Evolutionary conservation across 2,797 vertebrate species (phyloP).

Genomic region (Macropodus opercularis): DNA sequence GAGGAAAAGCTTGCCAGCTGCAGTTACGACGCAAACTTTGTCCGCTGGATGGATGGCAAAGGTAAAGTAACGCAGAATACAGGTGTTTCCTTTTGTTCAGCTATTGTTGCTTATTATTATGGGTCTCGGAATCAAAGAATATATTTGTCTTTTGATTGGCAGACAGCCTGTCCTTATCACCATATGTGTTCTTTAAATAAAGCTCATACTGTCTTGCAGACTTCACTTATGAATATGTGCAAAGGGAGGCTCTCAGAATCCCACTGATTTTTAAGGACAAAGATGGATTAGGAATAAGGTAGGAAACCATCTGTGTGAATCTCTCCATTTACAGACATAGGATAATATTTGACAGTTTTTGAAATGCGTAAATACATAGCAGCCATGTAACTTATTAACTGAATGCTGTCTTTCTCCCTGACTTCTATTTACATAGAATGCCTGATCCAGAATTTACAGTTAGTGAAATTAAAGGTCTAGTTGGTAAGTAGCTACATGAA

Average conservation of each 20-base stretch:
- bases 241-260: constrained; percentile 91
- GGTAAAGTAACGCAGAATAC: constrained; percentile 73
- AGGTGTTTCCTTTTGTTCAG: not conserved
- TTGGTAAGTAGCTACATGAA: constrained; percentile 89
- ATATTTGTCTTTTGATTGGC: not conserved
- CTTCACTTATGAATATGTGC: constrained; percentile 97
- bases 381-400: not conserved
- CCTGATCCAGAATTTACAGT: constrained; percentile 94
- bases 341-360: not conserved
- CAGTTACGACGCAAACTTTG: constrained; percentile 86
- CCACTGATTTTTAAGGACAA: constrained; percentile 94
- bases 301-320: constrained; percentile 60
- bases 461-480: constrained; percentile 94
- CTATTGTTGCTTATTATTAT: not conserved
- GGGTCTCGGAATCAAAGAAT: not conserved
- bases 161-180: not conserved
- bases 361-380: not conserved
- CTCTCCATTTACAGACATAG: not conserved
- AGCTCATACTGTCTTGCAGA: constrained; percentile 81
- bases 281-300: constrained; percentile 96
- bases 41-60: constrained; percentile 92
- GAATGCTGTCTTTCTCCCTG: constrained; percentile 23
- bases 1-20: constrained; percentile 92
- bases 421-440: constrained; percentile 83
- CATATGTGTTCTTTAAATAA: not conserved